phyloP scores from a whole-genome alignment of 2,888 invertebrate genomes.

The Carpatolechia fugitivella region DNA sequence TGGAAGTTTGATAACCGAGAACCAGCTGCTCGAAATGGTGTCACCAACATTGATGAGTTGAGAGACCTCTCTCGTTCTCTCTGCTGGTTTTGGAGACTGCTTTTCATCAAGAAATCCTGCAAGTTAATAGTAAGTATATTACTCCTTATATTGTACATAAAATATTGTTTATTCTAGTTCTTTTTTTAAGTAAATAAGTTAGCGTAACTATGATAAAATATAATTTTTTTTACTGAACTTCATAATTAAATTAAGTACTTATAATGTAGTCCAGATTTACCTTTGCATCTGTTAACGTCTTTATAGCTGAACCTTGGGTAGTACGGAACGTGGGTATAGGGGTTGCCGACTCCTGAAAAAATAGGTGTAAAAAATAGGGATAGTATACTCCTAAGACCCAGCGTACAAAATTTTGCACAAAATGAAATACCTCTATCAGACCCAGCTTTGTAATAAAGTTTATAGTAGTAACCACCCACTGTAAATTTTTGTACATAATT shows the following conservation, averaged over 20 bases:
- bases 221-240: too few species aligned
- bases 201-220: too few species aligned
- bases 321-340: constrained; percentile 50
- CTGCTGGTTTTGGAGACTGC: constrained; percentile 42
- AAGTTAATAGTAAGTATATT: not conserved
- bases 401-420: too few species aligned
- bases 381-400: not conserved
- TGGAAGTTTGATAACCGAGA: not conserved
- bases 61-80: constrained; percentile 35
- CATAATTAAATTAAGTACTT: too few species aligned
- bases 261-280: too few species aligned
- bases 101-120: constrained; percentile 41
- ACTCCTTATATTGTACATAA: too few species aligned
- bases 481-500: too few species aligned
- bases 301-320: constrained; percentile 51
- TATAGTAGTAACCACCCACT: too few species aligned
- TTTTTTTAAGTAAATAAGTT: too few species aligned
- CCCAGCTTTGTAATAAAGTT: too few species aligned
- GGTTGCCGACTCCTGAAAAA: constrained; percentile 2
- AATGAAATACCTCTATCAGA: too few species aligned
- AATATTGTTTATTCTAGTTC: too few species aligned
- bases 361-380: not conserved
- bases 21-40: constrained; percentile 22
- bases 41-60: constrained; percentile 43
- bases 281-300: constrained; percentile 57